Base-by-base conservation (phyloP, 2,888 invertebrate species). In the Acanthopleura granulata region DNA sequence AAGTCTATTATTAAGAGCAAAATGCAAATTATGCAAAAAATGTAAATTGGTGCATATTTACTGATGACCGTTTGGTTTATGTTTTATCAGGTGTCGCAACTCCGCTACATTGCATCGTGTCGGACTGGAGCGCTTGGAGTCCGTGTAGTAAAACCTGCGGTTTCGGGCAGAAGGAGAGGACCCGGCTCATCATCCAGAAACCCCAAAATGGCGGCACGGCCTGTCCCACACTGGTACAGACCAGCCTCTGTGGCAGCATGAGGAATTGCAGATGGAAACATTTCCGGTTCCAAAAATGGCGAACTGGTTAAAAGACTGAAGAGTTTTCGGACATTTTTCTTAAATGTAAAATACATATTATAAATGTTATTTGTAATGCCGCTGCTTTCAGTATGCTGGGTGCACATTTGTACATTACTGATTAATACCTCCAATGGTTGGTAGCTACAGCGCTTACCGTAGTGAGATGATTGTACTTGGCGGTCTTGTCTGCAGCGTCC, bases 61-160 rank as follows among this genome's bases (percentile, higher is more conserved):
- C n/a, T n/a, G 40, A 40, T 40, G 40, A 9, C 3, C 9, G n/a
- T 40, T 3, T 40, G 40, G 40, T 40, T 40, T 40, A 3, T 40
- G 40, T 40, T 40, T 40, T 40, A 9, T 40, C 74, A 97, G 94
- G 95, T 86, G 92, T 94, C 14, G 76, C 71, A 9, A 71, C 51
- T 14, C 75, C 77, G 11, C 73, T 79, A 18, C 86, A 86, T 76
- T 89, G 89, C 57, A 74, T 82, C 18, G 86, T 89, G 27, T 82
- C 84, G 0, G 81, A 85, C n/a, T 89, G 89, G 89, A 78, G 83
- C 14, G 73, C 74, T 0, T 89, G 89, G 89, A 79, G 82, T 18
- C 40, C 81, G 0, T 97, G 97, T 92, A 95, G 94, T 91, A 94
- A 95, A 88, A 94, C 95, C 74, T 96, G 97, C 89, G 96, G 96